Evolutionary conservation across 1,140 invertebrate species (phyloP), one percentile per base, ranked within the genome.

Genomic region (Orchesella cincta): DNA sequence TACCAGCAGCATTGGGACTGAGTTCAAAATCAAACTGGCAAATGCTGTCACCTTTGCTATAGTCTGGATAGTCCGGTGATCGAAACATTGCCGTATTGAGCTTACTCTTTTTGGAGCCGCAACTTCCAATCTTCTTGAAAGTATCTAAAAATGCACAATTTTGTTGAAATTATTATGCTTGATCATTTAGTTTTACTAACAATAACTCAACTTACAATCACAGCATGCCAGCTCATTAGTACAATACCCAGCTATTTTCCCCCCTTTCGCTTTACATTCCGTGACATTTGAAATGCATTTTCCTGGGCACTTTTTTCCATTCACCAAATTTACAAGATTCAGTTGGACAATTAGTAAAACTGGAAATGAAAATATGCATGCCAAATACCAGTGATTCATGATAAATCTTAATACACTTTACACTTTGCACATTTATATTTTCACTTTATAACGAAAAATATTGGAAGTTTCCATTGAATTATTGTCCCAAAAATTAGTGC

Each of bases 21-120:
- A 67, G 29, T 33, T 35, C 71, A 46, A 73, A 73, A n/a, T 73
- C 35, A 73, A 73, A 73, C 23, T 73, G 34, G 28, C 71, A 73
- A 36, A 46, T 31, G 14, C 36, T 39, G 46, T 73, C 71, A 1
- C 71, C 71, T 14, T 26, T 2, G 39, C 71, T 73, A 14, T 23
- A 36, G 8, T 73, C 71, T 31, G 71, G 71, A 73, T 39, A 73
- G 28, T 73, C 71, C 2, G 71, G 71, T 18, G 71, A 73, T 29
- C 26, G 31, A 23, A 73, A 73, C 2, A 73, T 1, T 2, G 71
- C 71, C 5, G 71, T 46, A 23, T 2, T 26, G 8, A 51, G 46
- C 18, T 36, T 46, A 31, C 14, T 5, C 71, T 26, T 46, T 46
- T 51, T 51, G 5, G 71, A n/a, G 20, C 71, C 71, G 46, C 71